Conservation (phyloP, 2,797 vertebrate genomes). For the Erpetoichthys calabaricus region DNA sequence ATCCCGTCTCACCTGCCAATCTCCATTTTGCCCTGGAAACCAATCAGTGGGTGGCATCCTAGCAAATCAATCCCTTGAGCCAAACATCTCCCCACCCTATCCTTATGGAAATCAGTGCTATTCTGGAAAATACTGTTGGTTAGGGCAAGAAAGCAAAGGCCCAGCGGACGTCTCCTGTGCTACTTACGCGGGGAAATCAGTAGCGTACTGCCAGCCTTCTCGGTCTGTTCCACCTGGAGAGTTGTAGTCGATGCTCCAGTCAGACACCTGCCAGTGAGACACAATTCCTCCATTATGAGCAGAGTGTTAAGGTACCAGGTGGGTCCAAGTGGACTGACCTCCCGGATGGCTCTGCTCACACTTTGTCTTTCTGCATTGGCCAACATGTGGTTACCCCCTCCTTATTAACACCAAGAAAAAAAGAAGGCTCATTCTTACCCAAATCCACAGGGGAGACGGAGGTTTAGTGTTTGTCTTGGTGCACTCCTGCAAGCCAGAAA, state of each 20-base stretch:
- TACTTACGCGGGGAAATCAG: conserved; percentile 88
- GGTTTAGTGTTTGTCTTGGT: conserved; percentile 78
- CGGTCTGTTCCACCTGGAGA: conserved; percentile 67
- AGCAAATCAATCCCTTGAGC: neutral
- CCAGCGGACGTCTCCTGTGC: neutral
- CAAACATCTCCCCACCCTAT: too few relatives aligned
- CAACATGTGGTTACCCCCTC: too few relatives aligned
- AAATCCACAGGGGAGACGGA: conserved; percentile 84
- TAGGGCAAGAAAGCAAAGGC: neutral
- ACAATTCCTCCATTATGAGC: neutral
- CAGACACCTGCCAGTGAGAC: conserved; percentile 58
- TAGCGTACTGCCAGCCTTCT: conserved; percentile 94
- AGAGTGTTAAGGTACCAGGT: too few relatives aligned
- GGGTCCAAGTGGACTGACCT: too few relatives aligned
- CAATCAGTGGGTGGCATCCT: neutral
- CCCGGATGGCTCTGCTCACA: too few relatives aligned
- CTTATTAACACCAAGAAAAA: neutral
- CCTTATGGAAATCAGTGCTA: too few relatives aligned
- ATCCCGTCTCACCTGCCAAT: conserved; percentile 5
- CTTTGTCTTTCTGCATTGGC: too few relatives aligned
- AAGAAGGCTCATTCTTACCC: conserved; percentile 50
- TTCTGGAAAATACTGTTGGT: too few relatives aligned
- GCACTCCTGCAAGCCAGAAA: conserved; percentile 78
- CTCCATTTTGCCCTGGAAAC: neutral
- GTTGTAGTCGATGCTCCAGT: conserved; percentile 80